These are phyloP conservation scores for Scaptomyza parva DNA, from an alignment of 2,888 invertebrate genomes.

Conservation along the genomic window DNA sequence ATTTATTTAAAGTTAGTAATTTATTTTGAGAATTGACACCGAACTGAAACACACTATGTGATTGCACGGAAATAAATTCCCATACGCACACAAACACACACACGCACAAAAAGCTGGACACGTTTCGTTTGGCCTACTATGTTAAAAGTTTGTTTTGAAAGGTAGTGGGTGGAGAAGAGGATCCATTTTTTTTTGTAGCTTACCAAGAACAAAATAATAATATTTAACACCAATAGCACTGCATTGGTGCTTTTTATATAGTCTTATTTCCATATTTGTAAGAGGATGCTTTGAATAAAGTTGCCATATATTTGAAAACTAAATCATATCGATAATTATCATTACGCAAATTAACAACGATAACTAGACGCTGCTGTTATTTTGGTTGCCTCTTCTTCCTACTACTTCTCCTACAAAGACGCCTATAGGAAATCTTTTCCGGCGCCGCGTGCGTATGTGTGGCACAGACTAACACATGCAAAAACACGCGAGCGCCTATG, in stretches of 20 bases:
- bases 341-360: slow-evolving; percentile 1
- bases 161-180: neutral
- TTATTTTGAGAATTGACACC: slow-evolving; percentile 51
- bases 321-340: neutral
- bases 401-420: slow-evolving; percentile 1
- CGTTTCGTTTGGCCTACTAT: slow-evolving; percentile 42
- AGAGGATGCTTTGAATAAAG: neutral
- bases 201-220: slow-evolving; percentile 13
- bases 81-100: slow-evolving; percentile 6
- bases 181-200: slow-evolving; percentile 2
- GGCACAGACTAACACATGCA: slow-evolving; percentile 13
- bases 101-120: slow-evolving; percentile 14
- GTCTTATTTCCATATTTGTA: neutral
- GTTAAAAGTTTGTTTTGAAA: neutral
- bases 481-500: slow-evolving; percentile 23
- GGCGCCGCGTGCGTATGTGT: slow-evolving; percentile 42
- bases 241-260: neutral
- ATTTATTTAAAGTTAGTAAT: slow-evolving; percentile 28
- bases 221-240: slow-evolving; percentile 3
- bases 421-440: slow-evolving; percentile 55
- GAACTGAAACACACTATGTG: slow-evolving; percentile 49
- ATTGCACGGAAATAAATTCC: slow-evolving; percentile 4
- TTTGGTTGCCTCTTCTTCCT: slow-evolving; percentile 23
- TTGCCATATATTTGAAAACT: slow-evolving; percentile 2
- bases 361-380: slow-evolving; percentile 23